phyloP scores from a whole-genome alignment of 2,888 invertebrate species.

The Chrysolina haemoptera region DNA sequence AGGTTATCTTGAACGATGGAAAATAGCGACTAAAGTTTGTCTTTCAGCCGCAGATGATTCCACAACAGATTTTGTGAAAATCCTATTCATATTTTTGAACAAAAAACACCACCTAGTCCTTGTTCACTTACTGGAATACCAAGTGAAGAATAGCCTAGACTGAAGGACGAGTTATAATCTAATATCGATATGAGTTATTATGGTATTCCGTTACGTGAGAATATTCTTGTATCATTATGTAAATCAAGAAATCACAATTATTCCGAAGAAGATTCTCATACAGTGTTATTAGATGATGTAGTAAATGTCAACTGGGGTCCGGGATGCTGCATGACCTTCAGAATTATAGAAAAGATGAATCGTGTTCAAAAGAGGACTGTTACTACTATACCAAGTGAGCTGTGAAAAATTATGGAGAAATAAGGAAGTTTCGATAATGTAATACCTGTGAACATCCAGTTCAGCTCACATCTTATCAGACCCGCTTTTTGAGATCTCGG shows the following conservation, averaged over 20 bases:
- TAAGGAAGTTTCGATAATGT: not conserved
- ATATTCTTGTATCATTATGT: conserved; percentile 16
- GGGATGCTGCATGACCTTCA: conserved; percentile 15
- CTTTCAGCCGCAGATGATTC: no score
- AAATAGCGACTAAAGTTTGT: no score
- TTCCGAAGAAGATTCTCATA: conserved; percentile 17
- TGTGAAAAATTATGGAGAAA: not conserved
- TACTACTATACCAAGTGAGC: conserved; percentile 1
- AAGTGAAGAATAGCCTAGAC: not conserved
- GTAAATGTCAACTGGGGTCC: conserved; percentile 23
- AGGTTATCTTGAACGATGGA: no score
- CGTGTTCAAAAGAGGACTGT: conserved; percentile 1
- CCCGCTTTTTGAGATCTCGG: no score
- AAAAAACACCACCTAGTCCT: not conserved
- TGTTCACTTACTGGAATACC: not conserved
- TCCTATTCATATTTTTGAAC: no score
- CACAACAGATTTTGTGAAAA: no score
- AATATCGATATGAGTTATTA: conserved; percentile 16
- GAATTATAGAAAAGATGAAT: conserved; percentile 9
- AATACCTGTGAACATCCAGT: not conserved
- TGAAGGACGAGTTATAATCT: conserved; percentile 19
- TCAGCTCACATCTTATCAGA: no score
- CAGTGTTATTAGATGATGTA: not conserved
- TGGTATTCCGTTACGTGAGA: conserved; percentile 16
- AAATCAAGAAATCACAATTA: conserved; percentile 18